These are phyloP conservation scores for Acrocephalus scirpaceus DNA, from an alignment of 2,797 vertebrate species.

Conservation along the genomic window DNA sequence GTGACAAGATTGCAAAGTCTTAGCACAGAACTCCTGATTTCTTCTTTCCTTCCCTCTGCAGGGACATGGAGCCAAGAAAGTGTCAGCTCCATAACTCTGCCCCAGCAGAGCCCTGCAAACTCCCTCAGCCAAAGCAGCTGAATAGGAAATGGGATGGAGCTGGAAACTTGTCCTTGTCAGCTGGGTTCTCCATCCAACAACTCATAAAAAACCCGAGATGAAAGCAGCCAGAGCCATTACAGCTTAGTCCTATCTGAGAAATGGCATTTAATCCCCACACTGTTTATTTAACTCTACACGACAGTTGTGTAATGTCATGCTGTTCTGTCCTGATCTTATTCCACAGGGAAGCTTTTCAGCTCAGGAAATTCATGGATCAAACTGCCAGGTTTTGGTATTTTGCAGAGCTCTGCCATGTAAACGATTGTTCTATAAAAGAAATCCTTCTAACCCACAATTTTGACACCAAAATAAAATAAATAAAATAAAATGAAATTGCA, in stretches of 20 bases:
- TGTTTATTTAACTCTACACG: slow-evolving; percentile 39
- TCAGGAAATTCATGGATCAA: not conserved
- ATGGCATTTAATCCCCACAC: not conserved
- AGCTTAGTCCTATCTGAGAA: slow-evolving; percentile 9
- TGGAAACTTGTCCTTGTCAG: slow-evolving; percentile 43
- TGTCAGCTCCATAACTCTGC: slow-evolving; percentile 34
- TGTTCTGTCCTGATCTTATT: slow-evolving; percentile 28
- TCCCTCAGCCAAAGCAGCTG: not conserved
- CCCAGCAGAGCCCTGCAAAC: not conserved
- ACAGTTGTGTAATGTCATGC: slow-evolving; percentile 8
- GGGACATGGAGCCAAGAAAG: slow-evolving; percentile 18
- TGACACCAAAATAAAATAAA: not conserved
- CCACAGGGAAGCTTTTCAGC: not conserved
- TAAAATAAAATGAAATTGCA: not conserved
- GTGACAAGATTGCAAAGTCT: not conserved
- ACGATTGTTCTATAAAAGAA: not conserved
- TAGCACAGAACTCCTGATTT: not conserved
- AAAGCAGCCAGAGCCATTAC: not conserved
- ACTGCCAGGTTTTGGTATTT: not conserved
- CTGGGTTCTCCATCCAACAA: slow-evolving; percentile 27
- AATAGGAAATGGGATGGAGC: slow-evolving; percentile 15
- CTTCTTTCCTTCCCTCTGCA: not conserved
- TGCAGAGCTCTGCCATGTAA: not conserved
- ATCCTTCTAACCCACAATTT: not conserved
- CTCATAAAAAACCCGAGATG: not conserved